Percentiles rank a stretch among this genome's conserved stretches.
phyloP scores from a whole-genome alignment of 2,797 vertebrate genomes.

The Spea hammondii region DNA sequence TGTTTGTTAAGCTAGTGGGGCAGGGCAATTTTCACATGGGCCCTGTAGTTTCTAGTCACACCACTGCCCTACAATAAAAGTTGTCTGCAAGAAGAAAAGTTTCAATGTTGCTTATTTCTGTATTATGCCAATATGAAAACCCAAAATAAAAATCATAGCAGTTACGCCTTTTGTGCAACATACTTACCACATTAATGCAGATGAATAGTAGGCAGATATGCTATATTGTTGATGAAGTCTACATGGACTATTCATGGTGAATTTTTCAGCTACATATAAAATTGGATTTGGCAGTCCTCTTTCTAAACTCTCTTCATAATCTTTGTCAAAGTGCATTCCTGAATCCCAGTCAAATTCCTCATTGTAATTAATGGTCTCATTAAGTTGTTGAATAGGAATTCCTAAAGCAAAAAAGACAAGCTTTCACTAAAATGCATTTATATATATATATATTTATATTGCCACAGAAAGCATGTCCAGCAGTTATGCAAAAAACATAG shows the following conservation, averaged over 20 bases:
- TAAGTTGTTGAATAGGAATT: conserved; percentile 82
- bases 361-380: conserved; percentile 95
- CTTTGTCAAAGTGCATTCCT: conserved; percentile 62
- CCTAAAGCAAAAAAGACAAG: conserved; percentile 65
- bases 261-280: conserved; percentile 92
- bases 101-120: too few relatives aligned
- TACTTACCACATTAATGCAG: conserved; percentile 85
- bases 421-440: too few relatives aligned
- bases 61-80: too few relatives aligned
- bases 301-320: conserved; percentile 75
- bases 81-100: too few relatives aligned
- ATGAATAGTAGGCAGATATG: conserved; percentile 80
- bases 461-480: too few relatives aligned
- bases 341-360: conserved; percentile 84
- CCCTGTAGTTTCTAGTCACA: too few relatives aligned
- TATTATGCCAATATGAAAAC: background rate
- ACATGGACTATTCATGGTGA: conserved; percentile 78
- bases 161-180: background rate
- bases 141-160: conserved; percentile 5
- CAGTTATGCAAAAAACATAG: too few relatives aligned
- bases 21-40: too few relatives aligned
- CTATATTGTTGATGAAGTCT: conserved; percentile 79
- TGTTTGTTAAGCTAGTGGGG: too few relatives aligned
- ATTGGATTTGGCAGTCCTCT: conserved; percentile 88
- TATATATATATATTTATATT: too few relatives aligned